phyloP scores from a whole-genome alignment of 2,797 vertebrate species.

The Rhinatrema bivittatum region DNA sequence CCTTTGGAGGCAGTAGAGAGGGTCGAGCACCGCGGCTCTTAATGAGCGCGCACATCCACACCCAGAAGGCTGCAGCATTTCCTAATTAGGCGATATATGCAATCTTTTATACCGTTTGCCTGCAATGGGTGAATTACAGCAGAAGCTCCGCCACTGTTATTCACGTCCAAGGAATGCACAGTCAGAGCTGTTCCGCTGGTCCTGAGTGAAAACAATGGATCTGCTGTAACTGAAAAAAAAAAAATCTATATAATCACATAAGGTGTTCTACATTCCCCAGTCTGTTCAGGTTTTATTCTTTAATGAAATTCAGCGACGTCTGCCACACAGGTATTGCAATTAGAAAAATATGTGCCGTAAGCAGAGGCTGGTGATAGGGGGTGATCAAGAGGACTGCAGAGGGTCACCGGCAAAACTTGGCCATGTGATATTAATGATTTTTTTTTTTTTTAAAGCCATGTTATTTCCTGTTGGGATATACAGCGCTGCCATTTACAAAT shows the following conservation, averaged over 20 bases:
- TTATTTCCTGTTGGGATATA: slow-evolving; percentile 35
- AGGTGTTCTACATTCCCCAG: slow-evolving; percentile 31
- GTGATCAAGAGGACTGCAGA: no score
- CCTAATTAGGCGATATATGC: slow-evolving; percentile 70
- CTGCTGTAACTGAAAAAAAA: no score
- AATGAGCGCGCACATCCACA: no score
- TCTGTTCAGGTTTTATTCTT: slow-evolving; percentile 36
- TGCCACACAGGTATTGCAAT: slow-evolving; percentile 39
- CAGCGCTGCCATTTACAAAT: slow-evolving; percentile 36
- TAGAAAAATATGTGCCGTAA: slow-evolving; percentile 30
- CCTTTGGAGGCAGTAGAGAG: no score
- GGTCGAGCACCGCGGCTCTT: no score
- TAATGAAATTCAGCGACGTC: slow-evolving; percentile 18
- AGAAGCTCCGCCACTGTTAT: slow-evolving; percentile 63
- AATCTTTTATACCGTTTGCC: slow-evolving; percentile 43
- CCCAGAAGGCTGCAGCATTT: slow-evolving; percentile 47
- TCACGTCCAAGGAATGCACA: slow-evolving; percentile 65
- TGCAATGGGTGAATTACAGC: slow-evolving; percentile 54
- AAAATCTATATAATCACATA: slow-evolving; percentile 43
- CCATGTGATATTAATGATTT: no score
- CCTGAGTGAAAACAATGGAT: slow-evolving; percentile 50
- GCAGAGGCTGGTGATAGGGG: slow-evolving; percentile 2
- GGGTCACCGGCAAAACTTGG: no score
- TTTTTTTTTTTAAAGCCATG: slow-evolving; percentile 34
- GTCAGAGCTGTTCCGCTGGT: slow-evolving; percentile 42